Evolutionary conservation across 2,797 vertebrate genomes (phyloP), one percentile per base, ranked within the genome.

Genomic region (Lophotriccus pileatus): DNA sequence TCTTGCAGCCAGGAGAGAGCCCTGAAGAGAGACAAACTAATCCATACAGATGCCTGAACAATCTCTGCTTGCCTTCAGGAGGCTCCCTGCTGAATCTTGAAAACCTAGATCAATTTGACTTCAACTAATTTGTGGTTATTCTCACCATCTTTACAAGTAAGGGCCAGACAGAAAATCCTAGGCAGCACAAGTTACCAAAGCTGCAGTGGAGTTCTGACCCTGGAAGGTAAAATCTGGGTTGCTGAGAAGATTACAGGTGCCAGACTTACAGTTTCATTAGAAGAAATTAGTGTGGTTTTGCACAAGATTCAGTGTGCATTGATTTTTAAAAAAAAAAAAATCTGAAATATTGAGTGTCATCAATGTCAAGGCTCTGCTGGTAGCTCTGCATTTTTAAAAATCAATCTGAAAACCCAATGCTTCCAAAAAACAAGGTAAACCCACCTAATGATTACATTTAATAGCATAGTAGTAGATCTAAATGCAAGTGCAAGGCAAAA

Each of bases 91-190:
- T 80, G 91, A 90, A 85, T 84, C 68, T 18, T 89, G 81, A 82
- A 94, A 95, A 89, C 67, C 69, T 58, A 56, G 75, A 97, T 97
- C 93, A 95, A 91, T 97, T 34, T 92, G 91, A 79, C 81, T 87
- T 64, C 87, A 79, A 39, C 95, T 95, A 95, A 95, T 97, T 97
- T 96, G 90, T 92, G 93, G 89, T 93, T 91, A 85, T 97, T 95
- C 86, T 95, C 91, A 89, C 59, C 89, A 44, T 49, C 70, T 83
- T 78, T 64, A 69, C 49, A 84, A 93, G 82, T 4, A 4, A 87
- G 84, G 32, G 36, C 49, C 28, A 59, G 15, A 37, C 12, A 44
- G 76, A 70, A 39, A 93, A 88, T 75, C 69, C 43, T 10, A 14
- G 50, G 75, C 3, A 1, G 43, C 18, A n/a, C 34, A 52, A 19